These are phyloP conservation scores for Pteronura brasiliensis DNA, from an alignment of 2,113 vertebrate species.

Conservation along the genomic window DNA sequence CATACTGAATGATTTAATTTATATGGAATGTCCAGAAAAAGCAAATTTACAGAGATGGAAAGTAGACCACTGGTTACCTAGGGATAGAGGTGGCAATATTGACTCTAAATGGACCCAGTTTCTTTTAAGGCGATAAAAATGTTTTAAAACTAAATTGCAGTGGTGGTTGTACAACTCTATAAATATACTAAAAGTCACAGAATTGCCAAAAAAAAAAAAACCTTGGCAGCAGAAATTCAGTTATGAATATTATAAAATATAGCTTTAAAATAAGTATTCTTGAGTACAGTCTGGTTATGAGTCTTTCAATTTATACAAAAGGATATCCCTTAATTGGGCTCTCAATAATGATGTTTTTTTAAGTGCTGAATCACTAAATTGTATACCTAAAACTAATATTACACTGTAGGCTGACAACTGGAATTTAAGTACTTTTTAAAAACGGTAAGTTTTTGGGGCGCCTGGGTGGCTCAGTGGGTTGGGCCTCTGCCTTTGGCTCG, in stretches of 20 bases:
- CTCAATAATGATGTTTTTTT: background rate
- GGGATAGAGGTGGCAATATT: background rate
- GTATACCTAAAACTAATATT: background rate
- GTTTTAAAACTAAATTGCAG: conserved; percentile 9
- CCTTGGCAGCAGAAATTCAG: background rate
- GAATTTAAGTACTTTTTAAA: background rate
- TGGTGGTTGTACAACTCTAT: background rate
- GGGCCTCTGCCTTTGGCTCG: too few species aligned
- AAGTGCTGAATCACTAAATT: background rate
- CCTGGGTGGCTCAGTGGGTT: too few species aligned
- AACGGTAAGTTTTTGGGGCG: background rate
- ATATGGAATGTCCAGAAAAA: background rate
- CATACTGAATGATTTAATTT: background rate
- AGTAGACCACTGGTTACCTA: background rate
- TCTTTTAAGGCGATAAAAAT: background rate
- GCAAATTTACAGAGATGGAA: background rate
- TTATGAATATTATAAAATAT: background rate
- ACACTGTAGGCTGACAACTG: background rate
- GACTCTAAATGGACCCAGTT: background rate
- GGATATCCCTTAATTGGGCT: background rate
- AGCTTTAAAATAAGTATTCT: conserved; percentile 24
- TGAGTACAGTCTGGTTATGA: background rate
- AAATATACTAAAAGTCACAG: conserved; percentile 1
- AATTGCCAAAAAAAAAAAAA: background rate
- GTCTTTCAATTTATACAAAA: conserved; percentile 17